phyloP scores from a whole-genome alignment of 2,113 vertebrate species.

The Callipepla californica region DNA sequence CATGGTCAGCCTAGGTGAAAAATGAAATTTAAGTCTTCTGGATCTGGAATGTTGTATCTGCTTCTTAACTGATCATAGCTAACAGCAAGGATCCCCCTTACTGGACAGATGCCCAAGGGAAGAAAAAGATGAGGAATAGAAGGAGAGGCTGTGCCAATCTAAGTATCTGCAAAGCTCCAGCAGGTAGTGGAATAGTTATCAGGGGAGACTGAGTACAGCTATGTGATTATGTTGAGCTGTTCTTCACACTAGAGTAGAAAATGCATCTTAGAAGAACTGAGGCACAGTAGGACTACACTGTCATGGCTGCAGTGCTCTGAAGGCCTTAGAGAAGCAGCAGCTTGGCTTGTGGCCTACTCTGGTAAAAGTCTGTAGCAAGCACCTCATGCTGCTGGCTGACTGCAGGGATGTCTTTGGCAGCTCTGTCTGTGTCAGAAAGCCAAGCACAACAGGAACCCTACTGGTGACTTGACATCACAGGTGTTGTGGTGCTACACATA shows the following conservation, averaged over 20 bases:
- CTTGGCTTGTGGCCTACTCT: neutral
- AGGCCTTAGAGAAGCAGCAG: slow-evolving; percentile 8
- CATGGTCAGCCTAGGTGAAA: neutral
- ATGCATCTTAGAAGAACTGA: neutral
- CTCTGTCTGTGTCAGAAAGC: neutral
- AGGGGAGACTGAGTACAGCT: neutral
- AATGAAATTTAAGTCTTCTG: neutral
- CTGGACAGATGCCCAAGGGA: neutral
- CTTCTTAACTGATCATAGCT: neutral
- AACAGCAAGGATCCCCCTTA: neutral
- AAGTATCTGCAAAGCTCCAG: neutral
- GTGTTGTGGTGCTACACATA: neutral
- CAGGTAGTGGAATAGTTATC: neutral
- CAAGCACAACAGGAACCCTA: neutral
- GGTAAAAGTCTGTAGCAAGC: neutral
- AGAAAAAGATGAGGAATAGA: neutral
- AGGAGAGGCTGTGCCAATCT: neutral
- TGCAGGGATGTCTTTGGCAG: neutral
- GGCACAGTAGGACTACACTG: neutral
- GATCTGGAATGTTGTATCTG: neutral
- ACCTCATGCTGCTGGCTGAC: neutral
- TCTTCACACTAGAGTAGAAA: neutral
- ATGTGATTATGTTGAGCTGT: neutral
- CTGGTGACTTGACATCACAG: neutral
- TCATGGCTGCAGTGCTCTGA: neutral